Percentiles rank a stretch among this genome's conserved stretches.
Evolutionary conservation across 2,888 invertebrate species (phyloP).

Genomic region (Drosophila merina): DNA sequence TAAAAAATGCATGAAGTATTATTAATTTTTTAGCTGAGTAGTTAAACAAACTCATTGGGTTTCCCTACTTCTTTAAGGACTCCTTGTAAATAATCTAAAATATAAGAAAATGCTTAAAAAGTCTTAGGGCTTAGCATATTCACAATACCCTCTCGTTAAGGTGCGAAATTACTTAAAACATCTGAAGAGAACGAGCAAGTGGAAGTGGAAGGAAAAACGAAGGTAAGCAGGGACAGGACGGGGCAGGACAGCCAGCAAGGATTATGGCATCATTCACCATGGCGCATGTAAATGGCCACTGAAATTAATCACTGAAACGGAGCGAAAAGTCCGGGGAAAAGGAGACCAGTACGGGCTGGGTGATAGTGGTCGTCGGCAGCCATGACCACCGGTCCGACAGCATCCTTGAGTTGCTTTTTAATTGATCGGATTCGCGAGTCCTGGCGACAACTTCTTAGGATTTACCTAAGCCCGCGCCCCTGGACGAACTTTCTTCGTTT

Average conservation of each 20-base stretch:
- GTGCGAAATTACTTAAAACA: constrained; percentile 72
- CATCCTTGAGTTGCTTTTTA: constrained; percentile 42
- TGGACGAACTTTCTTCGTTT: neutral
- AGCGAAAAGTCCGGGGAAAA: neutral
- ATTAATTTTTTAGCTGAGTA: neutral
- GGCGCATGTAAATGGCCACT: constrained; percentile 64
- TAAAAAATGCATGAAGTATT: neutral
- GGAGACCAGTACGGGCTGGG: constrained; percentile 7
- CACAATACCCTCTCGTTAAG: constrained; percentile 30
- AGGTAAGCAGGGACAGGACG: constrained; percentile 10
- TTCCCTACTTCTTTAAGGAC: too few species aligned
- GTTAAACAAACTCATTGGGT: too few species aligned
- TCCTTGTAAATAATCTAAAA: too few species aligned
- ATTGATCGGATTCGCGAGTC: constrained; percentile 39
- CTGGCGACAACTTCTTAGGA: constrained; percentile 22
- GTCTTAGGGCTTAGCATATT: neutral
- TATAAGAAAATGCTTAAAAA: too few species aligned
- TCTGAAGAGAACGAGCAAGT: constrained; percentile 10
- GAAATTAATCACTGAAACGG: constrained; percentile 64
- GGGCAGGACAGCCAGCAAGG: constrained; percentile 49
- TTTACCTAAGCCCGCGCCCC: constrained; percentile 9
- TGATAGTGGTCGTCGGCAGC: constrained; percentile 16
- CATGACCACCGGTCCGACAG: constrained; percentile 21
- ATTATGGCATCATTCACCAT: constrained; percentile 70
- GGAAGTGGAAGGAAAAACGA: neutral